Percentiles rank a stretch among this genome's conserved stretches.
Conservation (phyloP, 92 coral and sea anemone species). For the Porites evermanni region DNA sequence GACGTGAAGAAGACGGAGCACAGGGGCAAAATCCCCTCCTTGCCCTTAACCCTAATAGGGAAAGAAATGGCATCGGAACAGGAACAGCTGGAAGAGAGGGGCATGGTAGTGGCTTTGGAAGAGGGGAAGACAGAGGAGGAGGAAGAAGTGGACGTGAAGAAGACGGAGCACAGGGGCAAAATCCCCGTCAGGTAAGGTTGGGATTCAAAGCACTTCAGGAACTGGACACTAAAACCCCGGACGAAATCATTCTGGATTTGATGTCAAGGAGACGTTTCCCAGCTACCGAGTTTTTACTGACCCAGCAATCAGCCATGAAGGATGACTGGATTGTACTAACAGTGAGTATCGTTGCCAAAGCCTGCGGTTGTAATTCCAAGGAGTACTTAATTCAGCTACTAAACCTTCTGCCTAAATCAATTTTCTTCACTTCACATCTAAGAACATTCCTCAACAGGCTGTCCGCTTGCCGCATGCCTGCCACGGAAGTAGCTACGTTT, state of each 20-base stretch:
- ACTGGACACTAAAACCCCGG: conserved; percentile 69
- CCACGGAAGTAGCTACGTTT: conserved; percentile 39
- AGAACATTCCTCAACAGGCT: conserved; percentile 67
- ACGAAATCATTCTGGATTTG: conserved; percentile 74
- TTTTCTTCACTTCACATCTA: conserved; percentile 65
- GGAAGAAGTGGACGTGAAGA: conserved; percentile 18
- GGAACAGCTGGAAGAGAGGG: conserved; percentile 18
- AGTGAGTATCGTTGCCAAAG: conserved; percentile 71
- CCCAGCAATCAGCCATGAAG: conserved; percentile 31
- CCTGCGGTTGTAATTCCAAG: conserved; percentile 62
- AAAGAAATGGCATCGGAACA: not conserved
- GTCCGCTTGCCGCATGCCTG: not conserved
- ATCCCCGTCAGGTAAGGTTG: conserved; percentile 36
- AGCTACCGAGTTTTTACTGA: conserved; percentile 66
- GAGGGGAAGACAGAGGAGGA: not conserved
- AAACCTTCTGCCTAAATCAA: conserved; percentile 64
- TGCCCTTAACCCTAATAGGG: not conserved
- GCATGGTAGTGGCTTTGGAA: not conserved
- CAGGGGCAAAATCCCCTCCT: conserved; percentile 3
- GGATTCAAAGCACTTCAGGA: conserved; percentile 59
- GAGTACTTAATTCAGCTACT: conserved; percentile 59
- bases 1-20: conserved; percentile 26
- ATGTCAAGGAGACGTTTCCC: conserved; percentile 67
- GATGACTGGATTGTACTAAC: conserved; percentile 70
- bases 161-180: not conserved